phyloP scores from a whole-genome alignment of 1,140 invertebrate genomes.

The Antheraea mylitta region DNA sequence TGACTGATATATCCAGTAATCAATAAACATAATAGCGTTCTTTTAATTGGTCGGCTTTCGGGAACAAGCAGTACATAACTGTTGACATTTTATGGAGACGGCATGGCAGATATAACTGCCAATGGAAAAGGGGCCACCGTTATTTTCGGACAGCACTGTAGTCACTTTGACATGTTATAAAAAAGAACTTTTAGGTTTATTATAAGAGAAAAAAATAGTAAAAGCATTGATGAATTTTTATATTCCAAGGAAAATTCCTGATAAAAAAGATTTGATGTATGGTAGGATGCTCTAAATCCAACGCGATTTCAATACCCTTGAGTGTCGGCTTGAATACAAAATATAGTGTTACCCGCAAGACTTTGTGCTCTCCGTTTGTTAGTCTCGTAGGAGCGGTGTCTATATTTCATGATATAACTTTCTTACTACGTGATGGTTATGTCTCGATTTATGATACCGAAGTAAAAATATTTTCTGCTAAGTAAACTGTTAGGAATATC shows the following conservation, averaged over 20 bases:
- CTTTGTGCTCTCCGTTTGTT: not conserved
- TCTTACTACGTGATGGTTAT: not conserved
- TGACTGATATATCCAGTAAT: too few species aligned
- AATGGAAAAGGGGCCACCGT: too few species aligned
- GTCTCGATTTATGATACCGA: not conserved
- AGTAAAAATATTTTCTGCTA: not conserved
- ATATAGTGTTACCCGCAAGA: conserved; percentile 1
- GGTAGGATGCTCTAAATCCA: not conserved
- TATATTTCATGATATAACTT: not conserved
- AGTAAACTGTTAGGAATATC: too few species aligned
- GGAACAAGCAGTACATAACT: too few species aligned
- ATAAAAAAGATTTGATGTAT: not conserved
- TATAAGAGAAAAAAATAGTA: too few species aligned
- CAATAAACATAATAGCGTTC: too few species aligned
- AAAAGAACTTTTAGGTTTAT: too few species aligned
- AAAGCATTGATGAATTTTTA: not conserved
- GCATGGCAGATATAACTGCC: too few species aligned
- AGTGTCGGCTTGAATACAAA: conserved; percentile 2
- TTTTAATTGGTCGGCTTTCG: too few species aligned
- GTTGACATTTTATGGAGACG: too few species aligned
- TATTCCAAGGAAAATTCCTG: not conserved
- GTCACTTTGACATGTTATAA: too few species aligned
- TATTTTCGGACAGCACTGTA: too few species aligned
- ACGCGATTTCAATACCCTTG: not conserved
- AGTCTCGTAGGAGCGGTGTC: not conserved